These are phyloP conservation scores for Callospermophilus lateralis DNA, from an alignment of 2,113 vertebrate species.

Conservation along the genomic window DNA sequence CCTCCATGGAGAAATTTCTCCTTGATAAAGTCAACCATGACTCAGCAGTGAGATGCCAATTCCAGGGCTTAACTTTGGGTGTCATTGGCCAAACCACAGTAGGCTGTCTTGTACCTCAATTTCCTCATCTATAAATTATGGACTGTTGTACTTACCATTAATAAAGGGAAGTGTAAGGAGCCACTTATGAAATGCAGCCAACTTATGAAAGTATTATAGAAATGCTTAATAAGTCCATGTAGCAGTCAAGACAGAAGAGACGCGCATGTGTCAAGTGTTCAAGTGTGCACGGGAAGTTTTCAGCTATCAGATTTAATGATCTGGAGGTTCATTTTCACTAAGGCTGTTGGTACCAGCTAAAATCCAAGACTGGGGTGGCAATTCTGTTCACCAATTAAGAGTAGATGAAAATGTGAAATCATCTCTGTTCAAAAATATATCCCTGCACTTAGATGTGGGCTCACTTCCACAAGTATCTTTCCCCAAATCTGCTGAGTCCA, in stretches of 20 bases:
- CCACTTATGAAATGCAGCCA: constrained; percentile 62
- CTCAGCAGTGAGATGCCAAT: constrained; percentile 38
- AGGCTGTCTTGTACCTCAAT: constrained; percentile 41
- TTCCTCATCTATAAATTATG: constrained; percentile 66
- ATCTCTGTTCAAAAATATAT: background rate
- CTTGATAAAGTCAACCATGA: constrained; percentile 40
- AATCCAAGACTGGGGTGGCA: background rate
- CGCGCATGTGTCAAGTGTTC: constrained; percentile 36
- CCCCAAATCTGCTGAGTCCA: background rate
- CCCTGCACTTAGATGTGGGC: background rate
- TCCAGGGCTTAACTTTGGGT: constrained; percentile 49
- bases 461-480: background rate
- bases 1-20: constrained; percentile 14
- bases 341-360: background rate
- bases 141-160: constrained; percentile 49
- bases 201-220: constrained; percentile 22
- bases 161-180: constrained; percentile 41
- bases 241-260: constrained; percentile 68
- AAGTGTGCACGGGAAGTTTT: constrained; percentile 38
- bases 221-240: constrained; percentile 69
- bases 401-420: constrained; percentile 26
- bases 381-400: constrained; percentile 51
- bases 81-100: constrained; percentile 44
- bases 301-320: constrained; percentile 53
- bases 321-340: constrained; percentile 51